Conservation (phyloP, 2,113 vertebrate species). For the Crypturellus undulatus region DNA sequence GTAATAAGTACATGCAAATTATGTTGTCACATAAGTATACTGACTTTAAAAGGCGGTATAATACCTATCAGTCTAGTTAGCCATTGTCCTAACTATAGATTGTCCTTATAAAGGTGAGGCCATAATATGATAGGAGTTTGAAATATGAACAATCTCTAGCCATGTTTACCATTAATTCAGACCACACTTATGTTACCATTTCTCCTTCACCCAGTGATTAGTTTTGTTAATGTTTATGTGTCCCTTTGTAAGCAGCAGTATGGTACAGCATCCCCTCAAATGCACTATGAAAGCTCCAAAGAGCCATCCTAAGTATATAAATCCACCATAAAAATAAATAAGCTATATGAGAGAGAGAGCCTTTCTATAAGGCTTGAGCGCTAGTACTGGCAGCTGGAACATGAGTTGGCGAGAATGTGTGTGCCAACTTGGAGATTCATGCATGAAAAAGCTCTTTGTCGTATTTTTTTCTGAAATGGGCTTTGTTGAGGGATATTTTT, state of each 20-base stretch:
- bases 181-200: constrained; percentile 45
- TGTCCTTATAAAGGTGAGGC: constrained; percentile 39
- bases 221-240: constrained; percentile 65
- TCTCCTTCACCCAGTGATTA: constrained; percentile 42
- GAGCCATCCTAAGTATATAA: constrained; percentile 71
- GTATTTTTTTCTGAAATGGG: background rate
- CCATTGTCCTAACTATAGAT: constrained; percentile 57
- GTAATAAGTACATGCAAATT: constrained; percentile 67
- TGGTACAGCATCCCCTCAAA: constrained; percentile 46
- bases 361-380: constrained; percentile 30
- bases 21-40: constrained; percentile 43
- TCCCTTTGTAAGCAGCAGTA: constrained; percentile 52
- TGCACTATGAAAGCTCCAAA: constrained; percentile 49
- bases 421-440: constrained; percentile 27
- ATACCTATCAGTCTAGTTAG: constrained; percentile 49
- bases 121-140: constrained; percentile 39
- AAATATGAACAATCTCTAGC: constrained; percentile 44
- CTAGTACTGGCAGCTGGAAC: constrained; percentile 60
- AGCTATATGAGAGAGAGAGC: constrained; percentile 32
- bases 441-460: constrained; percentile 40
- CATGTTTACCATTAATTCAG: constrained; percentile 56
- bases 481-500: background rate
- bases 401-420: background rate
- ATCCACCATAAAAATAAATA: constrained; percentile 80
- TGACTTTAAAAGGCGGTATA: constrained; percentile 54